Evolutionary conservation across 2,113 vertebrate genomes (phyloP).

Genomic region (Paradoxurus hermaphroditus): DNA sequence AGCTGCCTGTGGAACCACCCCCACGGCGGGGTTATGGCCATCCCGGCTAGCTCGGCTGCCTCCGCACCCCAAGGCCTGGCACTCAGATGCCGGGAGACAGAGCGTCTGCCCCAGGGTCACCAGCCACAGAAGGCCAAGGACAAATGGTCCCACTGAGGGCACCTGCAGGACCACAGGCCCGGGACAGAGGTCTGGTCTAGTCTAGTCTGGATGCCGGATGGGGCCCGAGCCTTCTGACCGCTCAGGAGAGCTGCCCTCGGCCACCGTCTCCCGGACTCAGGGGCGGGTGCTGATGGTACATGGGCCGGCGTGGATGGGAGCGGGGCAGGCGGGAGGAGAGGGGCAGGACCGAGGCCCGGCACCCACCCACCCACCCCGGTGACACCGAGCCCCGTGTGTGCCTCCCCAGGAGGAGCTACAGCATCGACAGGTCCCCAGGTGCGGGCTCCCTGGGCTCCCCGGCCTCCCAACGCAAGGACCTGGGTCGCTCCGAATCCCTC

Average conservation of each 20-base stretch:
- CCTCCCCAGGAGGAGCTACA: constrained; percentile 89
- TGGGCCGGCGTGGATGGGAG: background rate
- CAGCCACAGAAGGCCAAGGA: background rate
- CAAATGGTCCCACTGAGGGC: background rate
- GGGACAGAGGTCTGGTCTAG: background rate
- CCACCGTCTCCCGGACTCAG: background rate
- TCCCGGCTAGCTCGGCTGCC: background rate
- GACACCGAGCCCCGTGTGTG: background rate
- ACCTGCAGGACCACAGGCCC: background rate
- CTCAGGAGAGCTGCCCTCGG: background rate
- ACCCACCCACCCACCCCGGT: background rate
- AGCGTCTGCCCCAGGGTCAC: background rate
- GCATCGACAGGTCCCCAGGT: constrained; percentile 94
- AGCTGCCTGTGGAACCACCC: background rate
- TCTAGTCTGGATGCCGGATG: no score
- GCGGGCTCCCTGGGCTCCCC: constrained; percentile 89
- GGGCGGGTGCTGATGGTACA: accelerated
- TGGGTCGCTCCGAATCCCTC: constrained; percentile 94
- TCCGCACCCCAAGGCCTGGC: background rate
- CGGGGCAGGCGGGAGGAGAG: background rate
- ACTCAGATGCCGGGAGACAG: background rate
- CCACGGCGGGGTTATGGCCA: accelerated
- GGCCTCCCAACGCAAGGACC: constrained; percentile 90
- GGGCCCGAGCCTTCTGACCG: background rate
- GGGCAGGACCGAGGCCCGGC: background rate